Base-by-base conservation (phyloP, 2,113 vertebrate genomes). In the Pedionomus torquatus region DNA sequence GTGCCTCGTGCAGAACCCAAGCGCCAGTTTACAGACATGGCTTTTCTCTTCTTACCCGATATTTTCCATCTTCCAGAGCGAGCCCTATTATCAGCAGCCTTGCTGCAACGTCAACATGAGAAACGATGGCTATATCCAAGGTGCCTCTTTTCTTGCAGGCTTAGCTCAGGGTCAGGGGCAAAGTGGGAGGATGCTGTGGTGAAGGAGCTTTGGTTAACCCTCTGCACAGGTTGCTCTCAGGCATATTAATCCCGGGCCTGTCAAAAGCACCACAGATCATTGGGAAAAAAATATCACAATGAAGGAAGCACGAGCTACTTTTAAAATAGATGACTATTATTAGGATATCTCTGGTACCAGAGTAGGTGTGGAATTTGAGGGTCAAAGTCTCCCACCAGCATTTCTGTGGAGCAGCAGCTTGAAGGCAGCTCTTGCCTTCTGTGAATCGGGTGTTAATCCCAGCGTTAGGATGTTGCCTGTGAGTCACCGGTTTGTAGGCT, bases 41-140 rank as follows among this genome's bases (percentile, higher is more conserved):
- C 26, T 49, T 43, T 64, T 41, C 52, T 33, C 10, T 54, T 41
- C 33, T 66, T 55, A 25, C 33, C 30, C 52, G 46, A 52, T 64
- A 44, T 30, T 64, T 8, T 9, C 4, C 0, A 0, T 23, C 17
- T 60, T 33, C 54, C 48, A 25, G 10, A 44, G 51, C 0, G 1
- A 63, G 26, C 17, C 17, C 20, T 54, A 6, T 57, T 21, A 33
- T 3, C n/a, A 81, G 75, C 65, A 78, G 35, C 19, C 12, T 2
- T 6, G 39, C 39, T 17, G 9, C 35, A 46, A 13, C 1, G 10
- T 39, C 58, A 39, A 3, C 61, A 21, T 17, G 18, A 51, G 5
- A 25, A 78, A 26, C 14, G 11, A 12, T 4, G 13, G 21, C 41
- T 20, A 14, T 31, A 57, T 31, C 52, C 30, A 3, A 60, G 44